A percentile compares a stretch with the other conserved stretches of the same genome.
Conservation (phyloP, 2,888 invertebrate genomes). For the Philereme transversata region DNA sequence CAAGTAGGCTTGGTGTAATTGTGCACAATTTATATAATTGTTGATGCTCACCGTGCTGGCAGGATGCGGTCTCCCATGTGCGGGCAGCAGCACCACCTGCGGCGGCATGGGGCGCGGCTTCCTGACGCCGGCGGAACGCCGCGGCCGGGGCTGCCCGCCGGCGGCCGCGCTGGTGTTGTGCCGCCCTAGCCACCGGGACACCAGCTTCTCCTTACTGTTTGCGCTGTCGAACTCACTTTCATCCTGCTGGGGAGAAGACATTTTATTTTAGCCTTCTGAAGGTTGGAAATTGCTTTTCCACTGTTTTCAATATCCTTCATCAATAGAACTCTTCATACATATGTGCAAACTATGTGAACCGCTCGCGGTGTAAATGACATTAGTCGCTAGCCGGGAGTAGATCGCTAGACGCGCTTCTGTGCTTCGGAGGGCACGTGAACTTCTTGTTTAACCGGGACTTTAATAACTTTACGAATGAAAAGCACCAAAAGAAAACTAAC, state of each 20-base stretch:
- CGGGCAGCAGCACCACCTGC: slow-evolving; percentile 64
- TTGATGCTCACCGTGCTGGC: slow-evolving; percentile 70
- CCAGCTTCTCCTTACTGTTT: slow-evolving; percentile 82
- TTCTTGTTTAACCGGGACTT: too few species aligned
- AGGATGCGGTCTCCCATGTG: slow-evolving; percentile 54
- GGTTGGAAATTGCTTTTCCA: too few species aligned
- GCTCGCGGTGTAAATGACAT: too few species aligned
- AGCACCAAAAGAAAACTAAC: slow-evolving; percentile 39
- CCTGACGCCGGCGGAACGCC: slow-evolving; percentile 55
- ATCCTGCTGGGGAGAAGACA: slow-evolving; percentile 40
- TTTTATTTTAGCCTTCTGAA: not conserved
- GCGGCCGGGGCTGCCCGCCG: slow-evolving; percentile 31
- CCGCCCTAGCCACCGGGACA: slow-evolving; percentile 84
- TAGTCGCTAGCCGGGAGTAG: too few species aligned
- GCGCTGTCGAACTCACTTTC: slow-evolving; percentile 73
- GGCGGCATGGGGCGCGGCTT: slow-evolving; percentile 62
- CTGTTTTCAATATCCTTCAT: too few species aligned
- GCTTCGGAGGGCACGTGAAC: too few species aligned
- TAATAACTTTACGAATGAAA: too few species aligned
- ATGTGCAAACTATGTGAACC: too few species aligned
- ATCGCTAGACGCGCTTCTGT: too few species aligned
- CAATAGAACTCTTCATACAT: too few species aligned
- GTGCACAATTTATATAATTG: too few species aligned
- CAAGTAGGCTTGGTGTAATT: too few species aligned
- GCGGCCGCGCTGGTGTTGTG: slow-evolving; percentile 49